Conservation (phyloP, 2,113 vertebrate species). For the Cynopterus brachyotis region DNA sequence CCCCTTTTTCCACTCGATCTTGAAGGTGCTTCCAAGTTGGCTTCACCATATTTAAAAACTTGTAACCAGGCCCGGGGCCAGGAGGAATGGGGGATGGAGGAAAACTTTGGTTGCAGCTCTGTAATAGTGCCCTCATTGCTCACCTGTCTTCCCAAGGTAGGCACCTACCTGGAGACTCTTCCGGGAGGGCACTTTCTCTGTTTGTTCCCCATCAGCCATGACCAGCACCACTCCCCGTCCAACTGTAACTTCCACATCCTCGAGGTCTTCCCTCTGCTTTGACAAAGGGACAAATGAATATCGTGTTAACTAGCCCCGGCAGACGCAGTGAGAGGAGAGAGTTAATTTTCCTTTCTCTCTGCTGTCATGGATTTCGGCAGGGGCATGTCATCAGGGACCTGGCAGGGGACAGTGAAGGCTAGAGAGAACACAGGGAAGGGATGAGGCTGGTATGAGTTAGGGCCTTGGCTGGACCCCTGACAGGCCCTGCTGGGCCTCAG, state of each 20-base stretch:
- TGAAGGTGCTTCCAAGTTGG: neutral
- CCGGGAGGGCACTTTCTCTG: neutral
- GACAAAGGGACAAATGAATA: conserved; percentile 9
- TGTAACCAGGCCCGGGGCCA: neutral
- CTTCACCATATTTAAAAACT: neutral
- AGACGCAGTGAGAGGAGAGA: neutral
- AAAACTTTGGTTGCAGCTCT: neutral
- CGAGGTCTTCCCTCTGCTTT: neutral
- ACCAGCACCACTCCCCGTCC: neutral
- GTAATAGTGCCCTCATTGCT: neutral
- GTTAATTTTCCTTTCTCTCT: neutral
- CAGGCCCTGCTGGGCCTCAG: neutral
- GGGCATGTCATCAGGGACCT: neutral
- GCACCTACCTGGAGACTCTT: neutral
- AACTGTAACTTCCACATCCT: neutral
- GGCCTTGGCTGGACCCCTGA: neutral
- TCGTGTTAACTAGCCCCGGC: neutral
- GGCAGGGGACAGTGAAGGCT: neutral
- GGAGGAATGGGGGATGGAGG: neutral
- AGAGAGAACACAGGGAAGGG: neutral
- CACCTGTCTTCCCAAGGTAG: neutral
- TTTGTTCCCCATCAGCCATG: accelerated
- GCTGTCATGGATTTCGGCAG: neutral
- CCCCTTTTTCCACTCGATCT: neutral
- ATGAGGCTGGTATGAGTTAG: accelerated